phyloP scores from a whole-genome alignment of 2,888 invertebrate species.

The Sepioteuthis lessoniana region DNA sequence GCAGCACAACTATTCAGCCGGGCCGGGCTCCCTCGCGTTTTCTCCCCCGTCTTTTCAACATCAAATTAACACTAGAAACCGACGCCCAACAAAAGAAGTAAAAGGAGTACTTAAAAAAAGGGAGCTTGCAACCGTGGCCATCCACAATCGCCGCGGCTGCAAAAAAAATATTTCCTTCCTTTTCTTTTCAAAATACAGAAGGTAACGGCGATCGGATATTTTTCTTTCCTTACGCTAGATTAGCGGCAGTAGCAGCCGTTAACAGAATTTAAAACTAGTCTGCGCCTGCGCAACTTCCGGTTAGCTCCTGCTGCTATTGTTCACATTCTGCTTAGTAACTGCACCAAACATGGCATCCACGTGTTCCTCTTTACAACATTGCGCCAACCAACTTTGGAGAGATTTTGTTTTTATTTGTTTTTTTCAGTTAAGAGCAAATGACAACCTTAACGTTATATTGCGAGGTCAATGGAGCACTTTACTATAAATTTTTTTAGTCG shows the following conservation, averaged over 20 bases:
- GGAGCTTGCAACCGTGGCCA: not conserved
- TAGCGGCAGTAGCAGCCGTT: conserved; percentile 40
- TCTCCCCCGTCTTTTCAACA: too few relatives aligned
- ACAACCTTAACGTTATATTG: too few relatives aligned
- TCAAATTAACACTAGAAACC: too few relatives aligned
- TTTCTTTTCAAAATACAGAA: not conserved
- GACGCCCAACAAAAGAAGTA: not conserved
- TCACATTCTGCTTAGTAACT: conserved; percentile 46
- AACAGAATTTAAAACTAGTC: conserved; percentile 17
- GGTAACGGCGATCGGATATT: not conserved
- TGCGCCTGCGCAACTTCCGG: conserved; percentile 48
- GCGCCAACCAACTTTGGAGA: not conserved
- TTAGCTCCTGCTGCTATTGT: not conserved
- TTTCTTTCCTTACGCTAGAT: not conserved
- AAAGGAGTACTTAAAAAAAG: not conserved
- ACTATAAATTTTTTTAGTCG: too few relatives aligned
- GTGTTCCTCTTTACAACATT: not conserved
- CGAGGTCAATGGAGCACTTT: too few relatives aligned
- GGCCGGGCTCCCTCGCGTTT: too few relatives aligned
- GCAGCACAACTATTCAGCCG: too few relatives aligned
- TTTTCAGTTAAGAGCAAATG: too few relatives aligned
- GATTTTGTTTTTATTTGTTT: not conserved
- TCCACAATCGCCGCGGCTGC: not conserved
- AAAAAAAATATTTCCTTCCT: not conserved
- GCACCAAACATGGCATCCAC: conserved; percentile 39